phyloP scores from a whole-genome alignment of 1,140 invertebrate genomes.

The Meloidogyne exigua region DNA sequence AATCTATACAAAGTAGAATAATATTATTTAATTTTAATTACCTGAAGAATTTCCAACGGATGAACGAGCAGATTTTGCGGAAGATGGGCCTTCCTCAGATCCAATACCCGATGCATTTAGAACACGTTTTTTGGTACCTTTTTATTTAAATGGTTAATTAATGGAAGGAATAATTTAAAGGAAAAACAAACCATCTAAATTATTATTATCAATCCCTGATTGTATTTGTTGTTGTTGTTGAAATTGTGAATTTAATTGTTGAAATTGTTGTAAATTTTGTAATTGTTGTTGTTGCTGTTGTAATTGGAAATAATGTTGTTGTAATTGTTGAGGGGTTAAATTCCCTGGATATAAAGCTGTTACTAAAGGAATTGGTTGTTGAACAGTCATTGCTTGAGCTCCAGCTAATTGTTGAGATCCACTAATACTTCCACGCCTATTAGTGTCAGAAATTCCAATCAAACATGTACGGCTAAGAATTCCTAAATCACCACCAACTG shows the following conservation, averaged over 20 bases:
- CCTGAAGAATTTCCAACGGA: neutral
- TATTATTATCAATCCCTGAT: neutral
- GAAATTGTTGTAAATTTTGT: conserved; percentile 20
- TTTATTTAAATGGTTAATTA: no score
- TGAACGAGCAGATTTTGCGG: neutral
- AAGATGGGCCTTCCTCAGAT: neutral
- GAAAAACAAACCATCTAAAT: neutral
- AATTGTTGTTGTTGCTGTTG: conserved; percentile 24
- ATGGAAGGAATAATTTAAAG: no score
- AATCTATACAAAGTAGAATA: neutral
- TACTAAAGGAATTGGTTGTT: conserved; percentile 9
- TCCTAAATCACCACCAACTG: conserved; percentile 19
- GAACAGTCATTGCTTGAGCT: conserved; percentile 7
- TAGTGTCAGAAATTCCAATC: conserved; percentile 30
- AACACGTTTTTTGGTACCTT: neutral
- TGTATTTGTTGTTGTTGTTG: conserved; percentile 6
- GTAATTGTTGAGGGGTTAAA: conserved; percentile 24
- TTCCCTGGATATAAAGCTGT: conserved; percentile 21
- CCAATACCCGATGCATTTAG: neutral
- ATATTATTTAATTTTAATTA: neutral
- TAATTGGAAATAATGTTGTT: conserved; percentile 25
- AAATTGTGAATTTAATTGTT: conserved; percentile 7
- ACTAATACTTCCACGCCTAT: conserved; percentile 20
- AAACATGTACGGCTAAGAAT: conserved; percentile 28
- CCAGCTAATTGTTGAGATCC: neutral